Base-by-base conservation (phyloP, 2,888 invertebrate species). In the Hydraecia micacea region DNA sequence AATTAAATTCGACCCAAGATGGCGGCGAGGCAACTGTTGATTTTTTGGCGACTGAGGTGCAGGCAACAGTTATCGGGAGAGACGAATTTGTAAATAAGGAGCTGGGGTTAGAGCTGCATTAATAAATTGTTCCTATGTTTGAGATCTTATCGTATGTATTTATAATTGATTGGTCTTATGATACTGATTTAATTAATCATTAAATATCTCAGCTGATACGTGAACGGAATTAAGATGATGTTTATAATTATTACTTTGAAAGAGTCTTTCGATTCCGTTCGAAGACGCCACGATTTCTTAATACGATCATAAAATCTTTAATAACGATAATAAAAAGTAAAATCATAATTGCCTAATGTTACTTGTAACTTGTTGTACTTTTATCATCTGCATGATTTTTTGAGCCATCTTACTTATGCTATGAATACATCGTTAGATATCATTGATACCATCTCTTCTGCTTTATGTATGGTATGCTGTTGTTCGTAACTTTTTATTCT, bases 1-100 rank as follows among this genome's bases (percentile, higher is more conserved):
- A 95, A 96, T 95, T 96, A 95, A 94, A 94, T 94, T 89, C 91
- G 91, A 77, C 89, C 91, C 85, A 93, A 94, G 88, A 93, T 93
- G 93, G 94, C 93, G 89, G 86, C 76, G 77, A 78, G 25, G 73
- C 81, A 81, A 79, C 78, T 81, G 83, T 68, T 73, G 79, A 86
- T 79, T 86, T 88, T 90, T 89, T 85, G 75, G 80, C 73, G 71
- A 72, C 18, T 72, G 36, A 69, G 84, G 81, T 81, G 80, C 79
- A n/a, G 25, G 49, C 79, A 55, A 81, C 84, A 75, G 82, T 88
- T 83, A 71, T 76, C 25, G 81, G 70, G 5, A 71, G 25, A 52
- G 36, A 58, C 15, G 58, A 77, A 79, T 69, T 73, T 60, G 65
- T 84, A 72, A 82, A 82, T 75, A 76, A 65, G 25, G 65, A 75